Percentiles rank a stretch among this genome's conserved stretches.
Conservation (phyloP, 2,113 vertebrate species). For the Toxostoma redivivum region DNA sequence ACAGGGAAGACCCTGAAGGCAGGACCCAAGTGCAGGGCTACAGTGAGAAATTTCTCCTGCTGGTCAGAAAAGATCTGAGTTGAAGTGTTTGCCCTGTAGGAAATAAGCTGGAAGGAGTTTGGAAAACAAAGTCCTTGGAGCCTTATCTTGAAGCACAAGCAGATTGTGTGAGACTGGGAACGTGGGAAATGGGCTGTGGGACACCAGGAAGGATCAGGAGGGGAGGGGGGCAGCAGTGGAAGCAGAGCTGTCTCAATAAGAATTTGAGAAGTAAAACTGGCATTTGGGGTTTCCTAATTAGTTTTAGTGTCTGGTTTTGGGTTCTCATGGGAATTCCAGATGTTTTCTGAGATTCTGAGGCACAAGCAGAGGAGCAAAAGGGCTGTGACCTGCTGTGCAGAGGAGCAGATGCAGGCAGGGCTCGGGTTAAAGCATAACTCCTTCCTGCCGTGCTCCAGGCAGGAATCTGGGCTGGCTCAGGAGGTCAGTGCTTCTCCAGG, state of each 20-base stretch:
- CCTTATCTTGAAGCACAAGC: neutral
- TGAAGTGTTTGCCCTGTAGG: neutral
- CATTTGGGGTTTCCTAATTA: neutral
- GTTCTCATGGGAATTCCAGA: rapidly evolving
- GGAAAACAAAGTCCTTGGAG: constrained; percentile 20
- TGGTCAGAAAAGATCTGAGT: neutral
- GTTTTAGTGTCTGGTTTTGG: neutral
- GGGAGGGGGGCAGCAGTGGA: rapidly evolving
- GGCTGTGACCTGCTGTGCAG: neutral
- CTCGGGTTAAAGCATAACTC: constrained; percentile 12
- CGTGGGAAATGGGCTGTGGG: neutral
- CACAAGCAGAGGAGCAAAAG: neutral
- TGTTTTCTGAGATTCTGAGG: neutral
- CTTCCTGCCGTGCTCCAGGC: neutral
- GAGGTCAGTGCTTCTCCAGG: neutral
- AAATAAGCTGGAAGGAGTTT: neutral
- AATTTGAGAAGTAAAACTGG: neutral
- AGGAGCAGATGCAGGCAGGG: neutral
- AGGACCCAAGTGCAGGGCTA: neutral
- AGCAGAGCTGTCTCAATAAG: neutral
- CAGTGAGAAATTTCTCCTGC: neutral
- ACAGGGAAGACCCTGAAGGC: neutral
- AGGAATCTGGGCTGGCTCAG: neutral
- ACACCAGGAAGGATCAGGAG: rapidly evolving
- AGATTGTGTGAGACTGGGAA: neutral